These are phyloP conservation scores for Cynopterus brachyotis DNA, from an alignment of 2,113 vertebrate species.

Conservation along the genomic window DNA sequence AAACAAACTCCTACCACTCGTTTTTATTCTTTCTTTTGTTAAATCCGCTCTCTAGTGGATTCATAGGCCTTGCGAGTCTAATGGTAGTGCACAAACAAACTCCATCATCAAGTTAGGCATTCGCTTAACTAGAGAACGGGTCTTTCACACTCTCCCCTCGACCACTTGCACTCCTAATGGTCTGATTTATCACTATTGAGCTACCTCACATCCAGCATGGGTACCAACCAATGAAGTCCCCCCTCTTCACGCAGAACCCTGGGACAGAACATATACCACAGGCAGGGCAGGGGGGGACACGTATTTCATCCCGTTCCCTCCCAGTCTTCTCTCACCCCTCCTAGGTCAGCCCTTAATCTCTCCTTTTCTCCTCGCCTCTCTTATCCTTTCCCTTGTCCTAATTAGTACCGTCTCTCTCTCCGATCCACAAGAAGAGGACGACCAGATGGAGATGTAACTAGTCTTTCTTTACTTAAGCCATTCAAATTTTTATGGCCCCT, in stretches of 20 bases:
- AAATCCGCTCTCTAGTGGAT: background rate
- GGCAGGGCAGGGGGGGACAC: fast-evolving
- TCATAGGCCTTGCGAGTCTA: background rate
- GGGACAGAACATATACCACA: fast-evolving
- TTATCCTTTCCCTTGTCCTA: background rate
- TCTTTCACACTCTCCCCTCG: background rate
- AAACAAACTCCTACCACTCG: background rate
- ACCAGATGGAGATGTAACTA: background rate
- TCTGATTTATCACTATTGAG: background rate
- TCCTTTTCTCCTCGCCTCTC: background rate
- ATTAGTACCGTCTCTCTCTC: background rate
- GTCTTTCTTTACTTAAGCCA: background rate
- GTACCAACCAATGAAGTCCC: background rate
- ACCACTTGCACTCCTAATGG: background rate
- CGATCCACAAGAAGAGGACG: background rate
- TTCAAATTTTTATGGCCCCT: background rate
- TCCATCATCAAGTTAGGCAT: background rate
- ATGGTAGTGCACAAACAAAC: background rate
- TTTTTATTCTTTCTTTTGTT: background rate
- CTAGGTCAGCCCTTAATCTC: background rate
- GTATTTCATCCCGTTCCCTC: too few species aligned
- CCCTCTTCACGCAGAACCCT: background rate
- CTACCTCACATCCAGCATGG: background rate
- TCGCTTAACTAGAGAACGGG: background rate
- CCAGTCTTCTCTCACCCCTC: background rate